These are phyloP conservation scores for Sebastiscus tertius DNA, from an alignment of 2,797 vertebrate species.

Conservation along the genomic window DNA sequence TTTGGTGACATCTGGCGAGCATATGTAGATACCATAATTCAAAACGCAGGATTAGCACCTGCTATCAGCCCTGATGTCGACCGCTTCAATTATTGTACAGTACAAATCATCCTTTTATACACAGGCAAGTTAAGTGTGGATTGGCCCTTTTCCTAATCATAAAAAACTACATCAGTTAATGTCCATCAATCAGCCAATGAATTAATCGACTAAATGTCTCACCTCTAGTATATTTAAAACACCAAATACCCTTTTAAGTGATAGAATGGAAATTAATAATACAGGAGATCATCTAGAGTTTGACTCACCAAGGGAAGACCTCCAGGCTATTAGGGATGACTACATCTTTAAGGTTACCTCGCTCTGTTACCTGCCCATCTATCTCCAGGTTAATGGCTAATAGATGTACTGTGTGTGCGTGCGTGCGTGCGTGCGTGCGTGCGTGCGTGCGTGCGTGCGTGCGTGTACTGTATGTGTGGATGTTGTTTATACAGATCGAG, in stretches of 20 bases:
- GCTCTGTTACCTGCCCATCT: slow-evolving; percentile 1
- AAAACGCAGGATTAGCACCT: background rate
- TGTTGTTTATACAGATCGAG: slow-evolving; percentile 48
- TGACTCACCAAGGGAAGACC: background rate
- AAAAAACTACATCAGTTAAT: background rate
- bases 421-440: background rate
- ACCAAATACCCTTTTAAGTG: background rate
- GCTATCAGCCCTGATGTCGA: background rate
- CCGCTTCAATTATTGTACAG: background rate
- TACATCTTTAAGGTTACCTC: background rate
- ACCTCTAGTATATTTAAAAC: background rate
- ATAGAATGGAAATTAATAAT: background rate
- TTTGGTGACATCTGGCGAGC: background rate
- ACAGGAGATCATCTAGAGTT: background rate
- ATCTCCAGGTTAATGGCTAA: slow-evolving; percentile 25
- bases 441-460: background rate
- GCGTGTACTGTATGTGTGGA: slow-evolving; percentile 14
- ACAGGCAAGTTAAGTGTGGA: background rate
- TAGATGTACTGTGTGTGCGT: background rate
- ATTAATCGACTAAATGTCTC: background rate
- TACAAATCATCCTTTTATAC: background rate
- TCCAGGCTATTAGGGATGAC: background rate
- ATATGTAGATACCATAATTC: background rate
- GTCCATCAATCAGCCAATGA: background rate
- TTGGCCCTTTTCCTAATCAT: background rate